phyloP scores from a whole-genome alignment of 2,113 vertebrate species.

The Struthidea cinerea region DNA sequence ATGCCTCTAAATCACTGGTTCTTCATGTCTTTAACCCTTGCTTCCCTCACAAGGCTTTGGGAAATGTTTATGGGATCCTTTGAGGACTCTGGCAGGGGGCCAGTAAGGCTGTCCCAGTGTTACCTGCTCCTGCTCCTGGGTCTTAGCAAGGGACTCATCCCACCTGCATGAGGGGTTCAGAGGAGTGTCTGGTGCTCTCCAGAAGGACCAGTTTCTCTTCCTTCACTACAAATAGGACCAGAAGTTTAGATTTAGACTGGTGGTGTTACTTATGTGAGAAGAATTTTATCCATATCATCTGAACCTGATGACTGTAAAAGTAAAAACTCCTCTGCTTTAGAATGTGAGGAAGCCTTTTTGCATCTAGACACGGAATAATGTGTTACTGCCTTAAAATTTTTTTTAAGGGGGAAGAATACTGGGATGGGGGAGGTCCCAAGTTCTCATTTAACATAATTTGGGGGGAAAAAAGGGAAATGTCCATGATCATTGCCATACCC shows the following conservation, averaged over 20 bases:
- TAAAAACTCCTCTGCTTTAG: background rate
- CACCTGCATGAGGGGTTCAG: background rate
- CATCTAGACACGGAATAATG: background rate
- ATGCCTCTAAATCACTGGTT: background rate
- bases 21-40: background rate
- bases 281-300: background rate
- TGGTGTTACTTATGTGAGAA: background rate
- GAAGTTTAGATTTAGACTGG: background rate
- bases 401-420: background rate
- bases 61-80: background rate
- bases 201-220: background rate
- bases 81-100: background rate
- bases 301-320: background rate
- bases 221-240: background rate
- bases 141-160: background rate
- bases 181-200: background rate
- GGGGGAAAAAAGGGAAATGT: background rate
- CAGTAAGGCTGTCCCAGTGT: background rate
- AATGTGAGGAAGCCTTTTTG: background rate
- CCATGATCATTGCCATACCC: background rate
- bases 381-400: background rate
- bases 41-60: background rate
- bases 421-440: background rate
- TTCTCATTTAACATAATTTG: background rate
- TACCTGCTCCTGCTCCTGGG: background rate